phyloP scores from a whole-genome alignment of 2,797 vertebrate species.

The Trachops cirrhosus region DNA sequence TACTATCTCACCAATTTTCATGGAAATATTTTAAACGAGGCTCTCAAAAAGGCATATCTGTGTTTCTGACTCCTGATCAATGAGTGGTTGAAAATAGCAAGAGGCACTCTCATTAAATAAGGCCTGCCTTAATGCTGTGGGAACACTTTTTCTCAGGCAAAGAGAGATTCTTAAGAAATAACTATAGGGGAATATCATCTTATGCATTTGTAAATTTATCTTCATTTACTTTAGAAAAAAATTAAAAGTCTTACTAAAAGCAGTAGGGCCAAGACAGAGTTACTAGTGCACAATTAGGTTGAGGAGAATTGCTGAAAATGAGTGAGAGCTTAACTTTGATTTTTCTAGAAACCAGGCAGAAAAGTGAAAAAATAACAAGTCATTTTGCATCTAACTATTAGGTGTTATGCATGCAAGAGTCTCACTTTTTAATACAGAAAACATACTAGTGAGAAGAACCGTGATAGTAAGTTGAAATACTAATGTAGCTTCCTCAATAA shows the following conservation, averaged over 20 bases:
- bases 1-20: constrained; percentile 19
- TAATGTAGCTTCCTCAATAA: not conserved
- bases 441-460: not conserved
- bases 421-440: not conserved
- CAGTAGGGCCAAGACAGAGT: not conserved
- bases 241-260: not conserved
- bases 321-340: not conserved
- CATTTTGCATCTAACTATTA: not conserved
- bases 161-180: not conserved
- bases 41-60: not conserved
- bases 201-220: not conserved
- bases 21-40: not conserved
- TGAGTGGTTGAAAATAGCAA: not conserved
- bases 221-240: not conserved
- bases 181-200: not conserved
- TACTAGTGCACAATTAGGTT: not conserved
- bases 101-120: not conserved
- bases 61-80: constrained; percentile 13
- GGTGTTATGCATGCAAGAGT: not conserved
- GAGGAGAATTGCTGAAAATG: not conserved
- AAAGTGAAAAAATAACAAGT: not conserved
- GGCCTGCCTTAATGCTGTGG: not conserved
- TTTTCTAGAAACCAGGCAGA: not conserved
- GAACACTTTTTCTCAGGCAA: not conserved
- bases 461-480: not conserved